phyloP scores from a whole-genome alignment of 1,140 invertebrate species.

The Drosophila lowei region DNA sequence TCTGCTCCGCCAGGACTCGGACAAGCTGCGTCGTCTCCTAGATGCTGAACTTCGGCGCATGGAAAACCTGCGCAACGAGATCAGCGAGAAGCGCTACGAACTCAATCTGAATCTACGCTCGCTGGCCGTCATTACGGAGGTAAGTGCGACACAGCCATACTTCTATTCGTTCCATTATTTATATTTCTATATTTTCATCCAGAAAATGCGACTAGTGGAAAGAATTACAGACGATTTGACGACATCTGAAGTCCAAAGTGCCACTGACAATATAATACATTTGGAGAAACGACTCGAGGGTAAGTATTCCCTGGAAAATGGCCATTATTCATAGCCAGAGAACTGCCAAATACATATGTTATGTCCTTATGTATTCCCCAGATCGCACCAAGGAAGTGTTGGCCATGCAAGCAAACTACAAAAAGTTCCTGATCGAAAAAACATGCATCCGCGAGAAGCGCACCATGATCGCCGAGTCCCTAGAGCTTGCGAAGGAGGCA shows the following conservation, averaged over 20 bases:
- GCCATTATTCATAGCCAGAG: no score
- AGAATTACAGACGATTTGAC: constrained; percentile 25
- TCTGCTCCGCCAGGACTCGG: constrained; percentile 28
- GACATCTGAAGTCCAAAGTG: constrained; percentile 25
- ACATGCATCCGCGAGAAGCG: constrained; percentile 33
- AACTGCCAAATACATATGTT: not conserved
- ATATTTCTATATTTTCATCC: not conserved
- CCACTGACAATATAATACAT: constrained; percentile 31
- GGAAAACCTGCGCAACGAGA: constrained; percentile 33
- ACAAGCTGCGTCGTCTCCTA: constrained; percentile 18
- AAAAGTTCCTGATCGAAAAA: constrained; percentile 40
- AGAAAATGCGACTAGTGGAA: constrained; percentile 35
- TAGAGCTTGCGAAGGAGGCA: constrained; percentile 4
- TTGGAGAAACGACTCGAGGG: constrained; percentile 29
- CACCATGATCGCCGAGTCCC: constrained; percentile 24
- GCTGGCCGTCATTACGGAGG: constrained; percentile 35
- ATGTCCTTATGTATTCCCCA: not conserved
- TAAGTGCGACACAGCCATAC: not conserved
- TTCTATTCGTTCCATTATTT: not conserved
- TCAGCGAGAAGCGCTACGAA: constrained; percentile 37
- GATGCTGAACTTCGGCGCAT: constrained; percentile 28
- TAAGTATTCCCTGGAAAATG: not conserved
- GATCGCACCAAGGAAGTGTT: constrained; percentile 34
- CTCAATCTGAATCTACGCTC: constrained; percentile 35
- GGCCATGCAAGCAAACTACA: constrained; percentile 33